Conservation (phyloP, 2,888 invertebrate genomes). For the Drosophila testacea region DNA sequence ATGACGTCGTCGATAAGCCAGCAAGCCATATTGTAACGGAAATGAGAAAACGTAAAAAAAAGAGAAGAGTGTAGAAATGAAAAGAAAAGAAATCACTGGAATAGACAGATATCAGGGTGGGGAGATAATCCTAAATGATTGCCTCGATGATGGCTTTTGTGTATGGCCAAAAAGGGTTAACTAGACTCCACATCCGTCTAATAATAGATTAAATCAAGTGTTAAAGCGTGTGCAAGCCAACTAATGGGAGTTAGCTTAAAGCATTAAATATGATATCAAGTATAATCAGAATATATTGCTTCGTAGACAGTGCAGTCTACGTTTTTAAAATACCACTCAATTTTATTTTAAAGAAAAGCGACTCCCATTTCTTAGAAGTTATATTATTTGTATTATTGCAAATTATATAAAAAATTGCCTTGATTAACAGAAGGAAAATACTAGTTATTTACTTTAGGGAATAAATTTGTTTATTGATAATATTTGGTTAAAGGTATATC, state of each 20-base stretch:
- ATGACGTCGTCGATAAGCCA: slow-evolving; percentile 37
- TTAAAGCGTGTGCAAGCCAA: slow-evolving; percentile 19
- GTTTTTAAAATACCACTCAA: no score
- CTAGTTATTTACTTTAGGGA: no score
- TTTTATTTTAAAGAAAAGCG: no score
- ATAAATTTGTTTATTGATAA: not conserved
- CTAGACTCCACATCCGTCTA: slow-evolving; percentile 39
- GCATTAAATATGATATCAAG: not conserved
- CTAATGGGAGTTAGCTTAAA: not conserved
- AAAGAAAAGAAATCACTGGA: slow-evolving; percentile 6
- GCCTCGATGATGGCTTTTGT: slow-evolving; percentile 40
- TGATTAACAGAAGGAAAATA: no score
- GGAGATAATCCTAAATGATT: slow-evolving; percentile 51
- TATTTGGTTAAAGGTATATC: not conserved
- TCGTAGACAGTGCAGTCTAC: no score
- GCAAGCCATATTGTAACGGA: slow-evolving; percentile 52
- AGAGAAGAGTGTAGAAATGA: slow-evolving; percentile 8
- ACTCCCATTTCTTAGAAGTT: no score
- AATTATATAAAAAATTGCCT: no score
- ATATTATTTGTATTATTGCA: no score
- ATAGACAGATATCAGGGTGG: slow-evolving; percentile 9
- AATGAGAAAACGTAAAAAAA: slow-evolving; percentile 51
- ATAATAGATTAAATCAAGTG: slow-evolving; percentile 44
- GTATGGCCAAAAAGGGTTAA: slow-evolving; percentile 37
- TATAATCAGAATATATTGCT: no score